Evolutionary conservation across 2,113 vertebrate genomes (phyloP), one percentile per base, ranked within the genome.

Genomic region (Guaruba guarouba): DNA sequence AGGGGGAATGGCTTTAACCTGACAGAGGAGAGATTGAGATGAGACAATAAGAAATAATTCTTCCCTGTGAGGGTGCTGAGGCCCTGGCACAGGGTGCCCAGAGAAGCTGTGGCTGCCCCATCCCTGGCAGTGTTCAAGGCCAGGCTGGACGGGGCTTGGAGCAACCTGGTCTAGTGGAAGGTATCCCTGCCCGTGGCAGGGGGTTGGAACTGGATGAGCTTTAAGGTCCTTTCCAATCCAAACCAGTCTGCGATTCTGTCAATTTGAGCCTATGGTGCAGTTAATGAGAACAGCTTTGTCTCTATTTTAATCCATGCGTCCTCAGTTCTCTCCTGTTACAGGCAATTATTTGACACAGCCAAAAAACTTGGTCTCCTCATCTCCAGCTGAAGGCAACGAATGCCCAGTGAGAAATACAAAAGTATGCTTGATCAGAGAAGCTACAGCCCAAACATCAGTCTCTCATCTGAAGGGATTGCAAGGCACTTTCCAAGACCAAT

Each of bases 71-170:
- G 55, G 19, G 19, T 33, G 19, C 12, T n/a, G 31, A 57, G 55
- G 55, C 2, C 0, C 55, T 57, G 55, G 19, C 55, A 57, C 19
- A 57, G 12, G 12, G 0, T 57, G 29, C 11, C 29, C 54, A 55
- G 31, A 57, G 18, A 57, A 33, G 31, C 31, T 31, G 54, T 57
- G 31, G 54, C 54, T 57, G 54, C 31, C 31, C 54, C 54, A 57
- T 57, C 17, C 54, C 10, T 31, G 54, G 54, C 54, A 31, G 29
- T 55, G 29, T 31, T 55, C 54, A 55, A 55, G 54, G 18, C 54
- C 55, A 57, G 55, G 55, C 1, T n/a, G 55, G 33, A 57, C 4
- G 2, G 33, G 55, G 20, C 31, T n/a, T 57, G 19, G 33, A 57
- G 13, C 33, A 59, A 59, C 33, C 33, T 59, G 55, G 0, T 59